Conservation (phyloP, 2,888 invertebrate genomes). For the Clepsis dumicolana region DNA sequence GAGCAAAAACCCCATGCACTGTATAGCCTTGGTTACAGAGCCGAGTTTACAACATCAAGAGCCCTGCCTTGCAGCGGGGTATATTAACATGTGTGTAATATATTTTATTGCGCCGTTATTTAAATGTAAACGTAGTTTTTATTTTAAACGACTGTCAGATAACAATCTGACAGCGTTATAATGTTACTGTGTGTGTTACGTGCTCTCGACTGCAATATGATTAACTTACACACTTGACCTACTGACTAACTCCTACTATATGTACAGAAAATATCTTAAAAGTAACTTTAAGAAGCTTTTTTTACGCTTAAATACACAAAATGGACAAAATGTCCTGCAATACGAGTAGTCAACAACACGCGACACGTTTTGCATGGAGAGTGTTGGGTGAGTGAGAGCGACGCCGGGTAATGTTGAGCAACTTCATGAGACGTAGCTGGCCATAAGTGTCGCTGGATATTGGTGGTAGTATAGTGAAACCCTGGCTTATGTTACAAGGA, state of each 20-base stretch:
- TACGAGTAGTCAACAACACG: too few species aligned
- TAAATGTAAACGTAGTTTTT: constrained; percentile 3
- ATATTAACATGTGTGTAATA: not conserved
- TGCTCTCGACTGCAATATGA: not conserved
- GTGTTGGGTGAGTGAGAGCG: too few species aligned
- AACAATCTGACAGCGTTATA: not conserved
- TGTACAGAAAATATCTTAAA: too few species aligned
- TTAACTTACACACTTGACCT: not conserved
- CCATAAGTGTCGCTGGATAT: too few species aligned
- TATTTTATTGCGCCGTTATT: constrained; percentile 5
- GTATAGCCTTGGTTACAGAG: not conserved
- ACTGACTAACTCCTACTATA: not conserved
- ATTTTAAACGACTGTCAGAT: not conserved
- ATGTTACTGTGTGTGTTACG: not conserved
- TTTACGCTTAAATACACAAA: too few species aligned
- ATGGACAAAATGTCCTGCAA: too few species aligned
- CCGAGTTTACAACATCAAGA: not conserved
- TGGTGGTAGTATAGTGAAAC: too few species aligned
- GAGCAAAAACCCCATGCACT: not conserved
- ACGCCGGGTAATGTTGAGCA: too few species aligned
- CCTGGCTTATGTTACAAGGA: too few species aligned
- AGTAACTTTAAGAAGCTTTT: too few species aligned
- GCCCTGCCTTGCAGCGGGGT: not conserved
- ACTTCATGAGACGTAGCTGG: too few species aligned
- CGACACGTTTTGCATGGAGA: too few species aligned